Base-by-base conservation (phyloP, 2,888 invertebrate species). In the Lycaena phlaeas region DNA sequence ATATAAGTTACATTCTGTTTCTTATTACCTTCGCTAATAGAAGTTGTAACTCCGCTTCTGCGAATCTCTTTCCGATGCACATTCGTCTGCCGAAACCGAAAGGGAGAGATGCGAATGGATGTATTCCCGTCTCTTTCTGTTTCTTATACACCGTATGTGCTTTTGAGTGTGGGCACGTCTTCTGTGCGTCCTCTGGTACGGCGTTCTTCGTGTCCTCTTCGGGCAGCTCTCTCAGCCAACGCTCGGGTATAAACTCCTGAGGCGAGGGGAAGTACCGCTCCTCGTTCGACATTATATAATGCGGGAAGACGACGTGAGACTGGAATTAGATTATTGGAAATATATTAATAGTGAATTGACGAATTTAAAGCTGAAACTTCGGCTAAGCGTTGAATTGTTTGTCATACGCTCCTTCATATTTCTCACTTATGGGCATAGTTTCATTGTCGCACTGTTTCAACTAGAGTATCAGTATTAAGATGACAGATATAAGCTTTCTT, bases 221-320 rank as follows among this genome's bases (percentile, higher is more conserved):
- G 2, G 36, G 14, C 36, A 51, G 56, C 26, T 84, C 76, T 57
- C 93, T 88, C 36, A 94, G 60, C 94, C 94, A 95, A 50, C 94
- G 82, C 64, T 93, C 93, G 1, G 94, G 94, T 30, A 89, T 65
- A 63, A 91, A 94, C 44, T 84, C 76, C 38, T 89, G 75, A 4
- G 93, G 92, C 37, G 90, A 86, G 2, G 89, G 86, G 56, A 94
- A 91, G 68, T 93, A 92, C 57, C 89, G 82, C 43, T 88, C 87
- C 54, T 88, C 88, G 64, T 92, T 90, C 40, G 92, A 91, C 50
- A 93, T 87, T 14, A 92, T 88, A 68, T 92, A 88, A 68, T 93
- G 92, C 40, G 92, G 92, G 57, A 93, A 90, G 50, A 93, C 91
- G 25, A 93, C 87, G 68, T 92, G 90, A 0, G 92, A 91, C 93